phyloP scores from a whole-genome alignment of 1,140 invertebrate species.

The Ceratina japonica region DNA sequence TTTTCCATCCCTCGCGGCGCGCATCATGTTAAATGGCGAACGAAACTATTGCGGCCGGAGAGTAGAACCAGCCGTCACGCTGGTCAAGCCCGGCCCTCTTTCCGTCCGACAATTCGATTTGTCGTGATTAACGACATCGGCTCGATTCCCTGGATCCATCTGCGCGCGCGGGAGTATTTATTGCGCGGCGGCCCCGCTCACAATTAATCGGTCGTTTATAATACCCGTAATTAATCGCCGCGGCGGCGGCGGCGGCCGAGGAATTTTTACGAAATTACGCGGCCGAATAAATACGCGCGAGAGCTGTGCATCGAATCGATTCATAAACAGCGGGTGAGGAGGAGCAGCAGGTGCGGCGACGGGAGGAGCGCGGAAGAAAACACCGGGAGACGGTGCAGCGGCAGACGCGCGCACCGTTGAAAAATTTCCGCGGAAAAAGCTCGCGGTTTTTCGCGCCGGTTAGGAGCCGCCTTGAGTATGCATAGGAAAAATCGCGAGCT shows the following conservation, averaged over 20 bases:
- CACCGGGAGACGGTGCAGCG: neutral
- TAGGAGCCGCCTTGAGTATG: neutral
- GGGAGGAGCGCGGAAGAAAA: neutral
- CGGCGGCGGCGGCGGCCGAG: neutral
- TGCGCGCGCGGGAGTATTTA: constrained; percentile 30
- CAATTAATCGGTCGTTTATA: constrained; percentile 39
- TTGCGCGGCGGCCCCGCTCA: neutral
- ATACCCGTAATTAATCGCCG: constrained; percentile 37
- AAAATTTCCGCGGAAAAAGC: constrained; percentile 18
- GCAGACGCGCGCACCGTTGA: neutral
- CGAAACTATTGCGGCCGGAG: constrained; percentile 45
- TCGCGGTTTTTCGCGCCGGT: neutral
- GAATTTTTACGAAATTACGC: neutral
- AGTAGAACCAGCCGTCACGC: constrained; percentile 10
- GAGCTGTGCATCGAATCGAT: neutral
- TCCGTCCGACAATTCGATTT: constrained; percentile 27
- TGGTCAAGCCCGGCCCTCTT: constrained; percentile 12
- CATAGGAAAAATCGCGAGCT: constrained; percentile 10
- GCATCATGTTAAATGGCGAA: constrained; percentile 51
- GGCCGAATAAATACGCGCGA: too few relatives aligned
- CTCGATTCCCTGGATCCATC: constrained; percentile 32
- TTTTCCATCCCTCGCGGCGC: neutral
- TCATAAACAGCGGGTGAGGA: neutral
- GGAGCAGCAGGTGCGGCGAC: constrained; percentile 3
- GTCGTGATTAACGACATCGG: constrained; percentile 36